Evolutionary conservation across 1,140 invertebrate genomes (phyloP).

Genomic region (Panagrolaimus sp.): DNA sequence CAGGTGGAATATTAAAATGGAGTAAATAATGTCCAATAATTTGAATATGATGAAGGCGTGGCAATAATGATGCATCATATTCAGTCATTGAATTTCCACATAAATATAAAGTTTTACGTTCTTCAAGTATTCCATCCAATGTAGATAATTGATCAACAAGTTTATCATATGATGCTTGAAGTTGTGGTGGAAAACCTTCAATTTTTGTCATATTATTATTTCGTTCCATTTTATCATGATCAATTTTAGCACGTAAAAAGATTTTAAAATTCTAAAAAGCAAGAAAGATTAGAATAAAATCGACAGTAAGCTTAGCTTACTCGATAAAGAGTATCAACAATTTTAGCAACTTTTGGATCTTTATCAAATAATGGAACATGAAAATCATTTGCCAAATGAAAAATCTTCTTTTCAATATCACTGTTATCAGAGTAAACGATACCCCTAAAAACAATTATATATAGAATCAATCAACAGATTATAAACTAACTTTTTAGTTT

Average conservation of each 20-base stretch:
- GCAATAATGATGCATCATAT: slow-evolving; percentile 98
- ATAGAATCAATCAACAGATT: background rate
- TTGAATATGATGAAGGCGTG: slow-evolving; percentile 92
- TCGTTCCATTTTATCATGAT: slow-evolving; percentile 51
- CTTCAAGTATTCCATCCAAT: slow-evolving; percentile 41
- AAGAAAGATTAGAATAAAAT: background rate
- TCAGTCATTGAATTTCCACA: slow-evolving; percentile 95
- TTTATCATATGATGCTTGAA: slow-evolving; percentile 48
- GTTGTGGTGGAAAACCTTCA: slow-evolving; percentile 47
- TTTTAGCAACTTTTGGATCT: slow-evolving; percentile 55
- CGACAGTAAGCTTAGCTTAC: slow-evolving; percentile 47
- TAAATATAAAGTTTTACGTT: slow-evolving; percentile 72
- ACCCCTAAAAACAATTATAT: slow-evolving; percentile 22
- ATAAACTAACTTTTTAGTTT: slow-evolving; percentile 43
- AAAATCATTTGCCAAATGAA: slow-evolving; percentile 57
- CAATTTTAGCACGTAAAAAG: slow-evolving; percentile 55
- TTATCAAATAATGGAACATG: slow-evolving; percentile 57
- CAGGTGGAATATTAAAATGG: slow-evolving; percentile 63
- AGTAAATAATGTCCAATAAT: slow-evolving; percentile 70
- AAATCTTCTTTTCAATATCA: slow-evolving; percentile 56
- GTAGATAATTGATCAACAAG: slow-evolving; percentile 52
- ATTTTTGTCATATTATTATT: slow-evolving; percentile 32
- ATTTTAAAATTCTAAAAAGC: slow-evolving; percentile 59
- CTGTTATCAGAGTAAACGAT: slow-evolving; percentile 55
- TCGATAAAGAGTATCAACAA: slow-evolving; percentile 60